phyloP scores from a whole-genome alignment of 2,113 vertebrate species.

The Bubo blakistoni region DNA sequence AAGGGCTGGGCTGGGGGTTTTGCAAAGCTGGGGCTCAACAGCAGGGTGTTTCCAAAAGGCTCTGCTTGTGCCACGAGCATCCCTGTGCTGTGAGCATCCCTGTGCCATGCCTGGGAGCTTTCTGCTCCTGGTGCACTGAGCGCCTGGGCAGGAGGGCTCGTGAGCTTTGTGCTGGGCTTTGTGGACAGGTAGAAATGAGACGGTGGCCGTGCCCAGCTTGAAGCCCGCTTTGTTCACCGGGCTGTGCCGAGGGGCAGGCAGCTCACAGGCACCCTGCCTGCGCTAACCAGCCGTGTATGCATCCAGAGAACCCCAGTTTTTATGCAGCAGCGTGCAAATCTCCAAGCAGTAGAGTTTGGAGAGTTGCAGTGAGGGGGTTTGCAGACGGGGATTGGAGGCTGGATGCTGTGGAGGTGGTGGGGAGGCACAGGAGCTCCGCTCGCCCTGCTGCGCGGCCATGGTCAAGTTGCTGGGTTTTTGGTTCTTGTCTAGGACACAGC shows the following conservation, averaged over 20 bases:
- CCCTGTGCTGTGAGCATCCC: fast-evolving
- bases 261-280: too few relatives aligned
- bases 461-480: neutral
- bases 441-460: neutral
- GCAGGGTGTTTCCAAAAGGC: neutral
- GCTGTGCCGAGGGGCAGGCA: neutral
- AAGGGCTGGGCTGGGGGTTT: neutral
- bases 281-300: fast-evolving
- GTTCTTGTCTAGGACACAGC: neutral
- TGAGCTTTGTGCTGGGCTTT: neutral
- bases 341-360: neutral
- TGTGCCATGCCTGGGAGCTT: neutral
- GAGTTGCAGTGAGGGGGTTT: neutral
- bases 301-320: neutral
- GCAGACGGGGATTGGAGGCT: neutral
- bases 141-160: neutral
- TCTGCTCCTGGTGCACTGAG: neutral
- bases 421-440: neutral
- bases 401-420: neutral
- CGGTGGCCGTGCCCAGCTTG: neutral
- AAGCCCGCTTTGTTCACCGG: neutral
- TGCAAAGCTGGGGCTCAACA: neutral
- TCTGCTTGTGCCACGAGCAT: neutral
- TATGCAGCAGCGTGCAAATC: fast-evolving
- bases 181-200: neutral